A percentile compares a stretch with the other conserved stretches of the same genome.
These are phyloP conservation scores for Cheirogaleus medius DNA, from an alignment of 2,113 vertebrate species.

Conservation along the genomic window DNA sequence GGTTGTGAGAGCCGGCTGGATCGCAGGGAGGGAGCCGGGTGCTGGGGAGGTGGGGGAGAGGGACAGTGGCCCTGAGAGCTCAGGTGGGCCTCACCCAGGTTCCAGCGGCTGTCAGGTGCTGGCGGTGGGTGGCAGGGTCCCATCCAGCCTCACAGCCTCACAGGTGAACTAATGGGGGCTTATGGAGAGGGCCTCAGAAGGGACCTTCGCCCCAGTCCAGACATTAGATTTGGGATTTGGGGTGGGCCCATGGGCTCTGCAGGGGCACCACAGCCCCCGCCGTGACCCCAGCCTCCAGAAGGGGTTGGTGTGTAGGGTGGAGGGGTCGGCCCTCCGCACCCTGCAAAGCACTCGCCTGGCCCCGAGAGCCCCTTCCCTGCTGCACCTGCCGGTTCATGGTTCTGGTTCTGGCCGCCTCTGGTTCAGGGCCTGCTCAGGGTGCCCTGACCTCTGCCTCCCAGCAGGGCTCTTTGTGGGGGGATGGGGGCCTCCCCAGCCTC, in stretches of 20 bases:
- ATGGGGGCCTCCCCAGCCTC: accelerated
- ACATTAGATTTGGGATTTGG: background rate
- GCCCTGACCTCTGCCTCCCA: background rate
- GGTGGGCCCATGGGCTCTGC: background rate
- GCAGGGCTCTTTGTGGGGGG: no score
- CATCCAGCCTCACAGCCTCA: background rate
- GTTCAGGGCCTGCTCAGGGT: accelerated
- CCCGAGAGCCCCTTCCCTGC: accelerated
- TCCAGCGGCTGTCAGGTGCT: background rate
- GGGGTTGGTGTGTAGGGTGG: background rate
- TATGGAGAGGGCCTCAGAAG: background rate
- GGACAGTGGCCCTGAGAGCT: background rate
- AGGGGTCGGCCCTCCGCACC: background rate
- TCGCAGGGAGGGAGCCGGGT: background rate
- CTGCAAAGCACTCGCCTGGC: background rate
- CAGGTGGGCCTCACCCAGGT: no score
- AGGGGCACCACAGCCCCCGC: background rate
- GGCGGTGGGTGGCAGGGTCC: no score
- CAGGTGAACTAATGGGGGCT: accelerated
- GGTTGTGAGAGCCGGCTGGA: background rate
- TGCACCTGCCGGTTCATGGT: no score
- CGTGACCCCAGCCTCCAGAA: background rate
- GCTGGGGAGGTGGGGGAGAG: background rate
- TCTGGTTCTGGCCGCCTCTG: no score
- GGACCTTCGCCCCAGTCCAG: background rate